Evolutionary conservation across 2,113 vertebrate genomes (phyloP).

Genomic region (Corynorhinus townsendii): DNA sequence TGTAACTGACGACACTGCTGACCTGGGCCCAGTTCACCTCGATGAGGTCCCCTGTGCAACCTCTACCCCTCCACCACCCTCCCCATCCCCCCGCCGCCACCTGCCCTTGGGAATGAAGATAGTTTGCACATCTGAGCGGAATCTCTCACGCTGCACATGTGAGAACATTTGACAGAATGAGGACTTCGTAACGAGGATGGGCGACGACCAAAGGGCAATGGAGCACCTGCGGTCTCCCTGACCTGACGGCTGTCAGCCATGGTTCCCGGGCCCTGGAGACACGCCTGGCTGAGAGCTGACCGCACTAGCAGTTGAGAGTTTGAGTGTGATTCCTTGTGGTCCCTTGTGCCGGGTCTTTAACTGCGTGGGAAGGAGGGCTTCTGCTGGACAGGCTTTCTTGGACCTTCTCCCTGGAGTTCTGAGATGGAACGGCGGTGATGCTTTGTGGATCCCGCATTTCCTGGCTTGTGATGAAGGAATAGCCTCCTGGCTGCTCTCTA

Average conservation of each 20-base stretch:
- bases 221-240: no score
- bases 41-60: neutral
- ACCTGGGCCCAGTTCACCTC: neutral
- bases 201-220: neutral
- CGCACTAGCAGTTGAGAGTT: neutral
- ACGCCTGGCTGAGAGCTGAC: neutral
- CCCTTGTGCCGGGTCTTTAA: neutral
- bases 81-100: no score
- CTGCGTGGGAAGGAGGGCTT: neutral
- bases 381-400: neutral
- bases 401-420: neutral
- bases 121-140: neutral
- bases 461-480: neutral
- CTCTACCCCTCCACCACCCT: neutral
- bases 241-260: no score
- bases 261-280: neutral
- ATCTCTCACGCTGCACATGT: neutral
- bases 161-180: neutral
- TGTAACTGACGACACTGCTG: no score
- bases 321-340: neutral
- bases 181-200: neutral
- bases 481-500: neutral
- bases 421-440: neutral
- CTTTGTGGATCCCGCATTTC: neutral
- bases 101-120: neutral